These are phyloP conservation scores for Eubucco bourcierii DNA, from an alignment of 2,113 vertebrate genomes.

Conservation along the genomic window DNA sequence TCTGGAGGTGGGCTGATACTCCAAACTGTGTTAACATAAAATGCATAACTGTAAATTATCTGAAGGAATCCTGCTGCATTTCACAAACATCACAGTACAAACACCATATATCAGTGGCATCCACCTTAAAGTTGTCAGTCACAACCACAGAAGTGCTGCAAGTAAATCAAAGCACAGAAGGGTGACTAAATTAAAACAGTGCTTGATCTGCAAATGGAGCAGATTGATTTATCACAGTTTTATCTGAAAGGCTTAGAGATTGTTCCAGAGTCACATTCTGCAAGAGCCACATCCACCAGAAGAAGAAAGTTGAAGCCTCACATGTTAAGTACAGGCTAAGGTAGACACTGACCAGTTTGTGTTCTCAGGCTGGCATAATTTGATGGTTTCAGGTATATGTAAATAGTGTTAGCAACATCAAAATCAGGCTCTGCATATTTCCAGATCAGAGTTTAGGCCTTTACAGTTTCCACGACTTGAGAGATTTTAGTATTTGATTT, in stretches of 20 bases:
- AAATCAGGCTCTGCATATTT: not conserved
- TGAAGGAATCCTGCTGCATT: not conserved
- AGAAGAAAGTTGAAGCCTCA: not conserved
- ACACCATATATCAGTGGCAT: not conserved
- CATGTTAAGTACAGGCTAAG: not conserved
- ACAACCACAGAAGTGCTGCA: not conserved
- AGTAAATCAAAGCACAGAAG: not conserved
- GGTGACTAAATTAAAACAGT: not conserved
- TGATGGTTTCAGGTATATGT: not conserved
- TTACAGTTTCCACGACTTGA: not conserved
- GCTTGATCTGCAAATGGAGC: not conserved
- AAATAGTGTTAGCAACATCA: not conserved
- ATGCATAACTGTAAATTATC: too few species aligned
- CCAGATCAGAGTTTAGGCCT: not conserved
- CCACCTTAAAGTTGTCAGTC: not conserved
- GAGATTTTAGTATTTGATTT: not conserved
- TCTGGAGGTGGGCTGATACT: not conserved
- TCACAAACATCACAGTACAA: not conserved
- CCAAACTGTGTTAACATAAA: not conserved
- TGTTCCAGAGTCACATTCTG: not conserved
- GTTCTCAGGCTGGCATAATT: not conserved
- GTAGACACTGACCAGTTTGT: not conserved
- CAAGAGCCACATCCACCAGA: not conserved
- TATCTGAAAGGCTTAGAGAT: not conserved
- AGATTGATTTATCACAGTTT: not conserved